phyloP scores from a whole-genome alignment of 2,797 vertebrate species.

The Sternarchorhynchus goeldii region DNA sequence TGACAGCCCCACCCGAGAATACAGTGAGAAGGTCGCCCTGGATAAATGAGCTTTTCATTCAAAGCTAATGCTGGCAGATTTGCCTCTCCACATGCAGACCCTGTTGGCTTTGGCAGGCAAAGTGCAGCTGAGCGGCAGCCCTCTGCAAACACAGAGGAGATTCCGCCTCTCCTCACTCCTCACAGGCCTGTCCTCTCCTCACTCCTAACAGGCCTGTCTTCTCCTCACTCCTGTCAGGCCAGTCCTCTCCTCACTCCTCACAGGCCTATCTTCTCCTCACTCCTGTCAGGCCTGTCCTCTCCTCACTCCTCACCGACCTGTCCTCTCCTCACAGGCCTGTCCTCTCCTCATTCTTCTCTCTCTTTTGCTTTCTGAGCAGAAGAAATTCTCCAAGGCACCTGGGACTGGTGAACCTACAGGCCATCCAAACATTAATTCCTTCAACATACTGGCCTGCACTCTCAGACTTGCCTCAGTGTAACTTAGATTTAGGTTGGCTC shows the following conservation, averaged over 20 bases:
- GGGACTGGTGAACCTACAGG: slow-evolving; percentile 41
- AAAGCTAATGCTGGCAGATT: slow-evolving; percentile 54
- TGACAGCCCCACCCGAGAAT: slow-evolving; percentile 49
- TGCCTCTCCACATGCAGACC: slow-evolving; percentile 53
- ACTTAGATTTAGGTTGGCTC: slow-evolving; percentile 43
- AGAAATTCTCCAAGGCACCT: slow-evolving; percentile 49
- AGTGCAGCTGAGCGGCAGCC: slow-evolving; percentile 46
- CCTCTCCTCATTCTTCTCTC: slow-evolving; percentile 34
- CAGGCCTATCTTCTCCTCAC: slow-evolving; percentile 2
- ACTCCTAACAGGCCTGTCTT: slow-evolving; percentile 21
- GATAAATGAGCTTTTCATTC: slow-evolving; percentile 59
- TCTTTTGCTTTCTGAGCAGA: slow-evolving; percentile 37
- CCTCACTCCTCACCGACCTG: not conserved
- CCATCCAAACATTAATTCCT: slow-evolving; percentile 51
- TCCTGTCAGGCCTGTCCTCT: not conserved
- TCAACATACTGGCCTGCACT: slow-evolving; percentile 35
- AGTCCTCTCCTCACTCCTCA: slow-evolving; percentile 13
- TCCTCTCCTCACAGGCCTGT: not conserved
- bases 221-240: not conserved
- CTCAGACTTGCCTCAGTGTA: slow-evolving; percentile 36
- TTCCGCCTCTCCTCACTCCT: slow-evolving; percentile 24
- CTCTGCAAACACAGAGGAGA: slow-evolving; percentile 45
- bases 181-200: slow-evolving; percentile 14
- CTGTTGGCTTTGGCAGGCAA: slow-evolving; percentile 58
- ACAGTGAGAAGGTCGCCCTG: slow-evolving; percentile 50